A percentile compares a stretch with the other conserved stretches of the same genome.
Evolutionary conservation across 2,113 vertebrate genomes (phyloP).

Genomic region (Dromas ardeola): DNA sequence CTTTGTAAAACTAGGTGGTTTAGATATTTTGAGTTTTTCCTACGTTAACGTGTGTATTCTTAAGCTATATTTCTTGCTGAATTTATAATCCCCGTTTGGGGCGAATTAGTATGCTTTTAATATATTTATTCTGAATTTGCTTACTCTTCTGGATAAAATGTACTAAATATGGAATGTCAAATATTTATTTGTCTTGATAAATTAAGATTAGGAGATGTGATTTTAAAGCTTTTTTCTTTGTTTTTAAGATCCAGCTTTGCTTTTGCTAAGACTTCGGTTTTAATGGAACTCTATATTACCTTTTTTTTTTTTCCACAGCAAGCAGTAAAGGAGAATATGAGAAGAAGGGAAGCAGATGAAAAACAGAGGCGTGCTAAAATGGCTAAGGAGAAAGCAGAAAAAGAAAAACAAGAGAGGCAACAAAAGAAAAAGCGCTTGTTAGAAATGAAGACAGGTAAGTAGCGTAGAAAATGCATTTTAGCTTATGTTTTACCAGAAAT

Average conservation of each 20-base stretch:
- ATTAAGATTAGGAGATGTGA: not conserved
- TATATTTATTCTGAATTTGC: not conserved
- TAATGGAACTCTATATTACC: not conserved
- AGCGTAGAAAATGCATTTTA: not conserved
- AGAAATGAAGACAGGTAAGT: constrained; percentile 91
- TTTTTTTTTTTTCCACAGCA: constrained; percentile 77
- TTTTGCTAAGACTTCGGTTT: not conserved
- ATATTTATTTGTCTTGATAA: not conserved
- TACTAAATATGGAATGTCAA: not conserved
- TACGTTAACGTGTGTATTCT: not conserved
- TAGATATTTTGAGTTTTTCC: not conserved
- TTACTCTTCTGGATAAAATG: not conserved
- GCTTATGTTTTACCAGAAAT: not conserved
- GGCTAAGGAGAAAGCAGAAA: constrained; percentile 93
- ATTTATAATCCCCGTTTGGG: not conserved
- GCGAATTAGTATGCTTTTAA: not conserved
- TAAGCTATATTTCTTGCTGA: not conserved
- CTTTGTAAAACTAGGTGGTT: not conserved
- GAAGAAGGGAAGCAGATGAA: constrained; percentile 88
- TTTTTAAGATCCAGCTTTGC: not conserved
- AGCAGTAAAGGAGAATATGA: constrained; percentile 91
- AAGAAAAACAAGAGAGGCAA: constrained; percentile 89
- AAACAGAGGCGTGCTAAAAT: constrained; percentile 87
- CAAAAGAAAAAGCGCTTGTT: constrained; percentile 91
- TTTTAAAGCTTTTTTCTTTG: not conserved